These are phyloP conservation scores for Syrrhaptes paradoxus DNA, from an alignment of 2,113 vertebrate genomes.

Conservation along the genomic window DNA sequence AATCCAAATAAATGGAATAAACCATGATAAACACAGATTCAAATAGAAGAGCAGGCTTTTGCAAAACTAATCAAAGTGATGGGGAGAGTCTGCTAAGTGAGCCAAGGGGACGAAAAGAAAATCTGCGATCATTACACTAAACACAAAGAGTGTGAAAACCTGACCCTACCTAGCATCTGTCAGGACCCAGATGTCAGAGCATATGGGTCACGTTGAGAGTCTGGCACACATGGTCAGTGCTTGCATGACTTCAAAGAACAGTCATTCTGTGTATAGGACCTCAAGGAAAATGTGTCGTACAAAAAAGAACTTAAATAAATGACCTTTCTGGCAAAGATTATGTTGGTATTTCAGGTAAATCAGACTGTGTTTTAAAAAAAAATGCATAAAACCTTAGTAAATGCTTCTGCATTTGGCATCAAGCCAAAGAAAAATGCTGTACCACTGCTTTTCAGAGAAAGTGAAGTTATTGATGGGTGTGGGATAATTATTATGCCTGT, in stretches of 20 bases:
- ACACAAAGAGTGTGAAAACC: neutral
- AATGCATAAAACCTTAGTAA: slow-evolving; percentile 10
- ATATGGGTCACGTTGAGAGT: neutral
- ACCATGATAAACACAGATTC: neutral
- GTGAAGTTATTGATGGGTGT: slow-evolving; percentile 27
- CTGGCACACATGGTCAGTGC: neutral
- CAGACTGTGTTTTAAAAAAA: neutral
- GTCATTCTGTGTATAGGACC: neutral
- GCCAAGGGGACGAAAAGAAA: neutral
- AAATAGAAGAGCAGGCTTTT: neutral
- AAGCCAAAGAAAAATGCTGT: slow-evolving; percentile 33
- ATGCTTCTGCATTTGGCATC: neutral
- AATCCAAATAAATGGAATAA: neutral
- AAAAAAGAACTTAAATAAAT: neutral
- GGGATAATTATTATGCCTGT: neutral
- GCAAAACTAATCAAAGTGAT: neutral
- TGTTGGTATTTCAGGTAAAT: neutral
- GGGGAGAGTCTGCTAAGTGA: neutral
- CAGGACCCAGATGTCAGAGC: neutral
- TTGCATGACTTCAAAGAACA: neutral
- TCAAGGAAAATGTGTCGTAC: neutral
- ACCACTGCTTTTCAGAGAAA: slow-evolving; percentile 26
- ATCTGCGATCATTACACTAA: neutral
- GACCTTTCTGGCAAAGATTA: neutral
- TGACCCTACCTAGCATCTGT: neutral